Percentiles rank a stretch among this genome's conserved stretches.
phyloP scores from a whole-genome alignment of 2,888 invertebrate species.

The Papilio gigon region DNA sequence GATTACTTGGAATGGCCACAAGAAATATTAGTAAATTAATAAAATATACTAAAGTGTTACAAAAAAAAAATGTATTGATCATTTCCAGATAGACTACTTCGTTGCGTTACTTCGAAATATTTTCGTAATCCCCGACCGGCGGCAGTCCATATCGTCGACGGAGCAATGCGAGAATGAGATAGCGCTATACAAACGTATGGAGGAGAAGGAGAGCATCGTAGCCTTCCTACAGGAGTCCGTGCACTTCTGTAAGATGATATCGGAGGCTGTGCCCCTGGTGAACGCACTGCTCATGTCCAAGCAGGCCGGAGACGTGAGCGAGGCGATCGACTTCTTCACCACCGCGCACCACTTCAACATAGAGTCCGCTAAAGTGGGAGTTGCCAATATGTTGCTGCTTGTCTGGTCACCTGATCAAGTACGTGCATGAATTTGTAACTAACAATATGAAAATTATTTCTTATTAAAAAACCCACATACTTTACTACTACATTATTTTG shows the following conservation, averaged over 20 bases:
- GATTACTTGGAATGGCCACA: too few relatives aligned
- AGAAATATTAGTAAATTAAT: too few relatives aligned
- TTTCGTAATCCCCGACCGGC: constrained; percentile 67
- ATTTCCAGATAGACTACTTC: constrained; percentile 73
- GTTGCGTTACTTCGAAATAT: constrained; percentile 73
- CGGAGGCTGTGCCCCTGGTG: constrained; percentile 82
- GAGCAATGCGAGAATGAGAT: constrained; percentile 75
- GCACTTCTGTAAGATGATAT: constrained; percentile 75
- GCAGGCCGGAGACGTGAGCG: constrained; percentile 90
- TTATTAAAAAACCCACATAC: too few relatives aligned
- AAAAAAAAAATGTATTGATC: too few relatives aligned
- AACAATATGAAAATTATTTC: too few relatives aligned
- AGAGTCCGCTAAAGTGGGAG: constrained; percentile 86
- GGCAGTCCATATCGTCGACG: constrained; percentile 59
- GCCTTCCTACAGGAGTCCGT: constrained; percentile 87
- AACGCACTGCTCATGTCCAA: constrained; percentile 88
- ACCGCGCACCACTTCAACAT: constrained; percentile 90
- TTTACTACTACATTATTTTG: too few relatives aligned
- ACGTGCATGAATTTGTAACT: constrained; percentile 44
- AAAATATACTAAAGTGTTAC: too few relatives aligned
- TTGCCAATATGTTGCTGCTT: constrained; percentile 88
- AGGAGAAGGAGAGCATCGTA: constrained; percentile 84
- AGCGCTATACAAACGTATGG: constrained; percentile 78
- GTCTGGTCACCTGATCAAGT: constrained; percentile 91
- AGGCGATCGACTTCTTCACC: constrained; percentile 94